phyloP scores from a whole-genome alignment of 2,797 vertebrate species.

The Cyprinella venusta region DNA sequence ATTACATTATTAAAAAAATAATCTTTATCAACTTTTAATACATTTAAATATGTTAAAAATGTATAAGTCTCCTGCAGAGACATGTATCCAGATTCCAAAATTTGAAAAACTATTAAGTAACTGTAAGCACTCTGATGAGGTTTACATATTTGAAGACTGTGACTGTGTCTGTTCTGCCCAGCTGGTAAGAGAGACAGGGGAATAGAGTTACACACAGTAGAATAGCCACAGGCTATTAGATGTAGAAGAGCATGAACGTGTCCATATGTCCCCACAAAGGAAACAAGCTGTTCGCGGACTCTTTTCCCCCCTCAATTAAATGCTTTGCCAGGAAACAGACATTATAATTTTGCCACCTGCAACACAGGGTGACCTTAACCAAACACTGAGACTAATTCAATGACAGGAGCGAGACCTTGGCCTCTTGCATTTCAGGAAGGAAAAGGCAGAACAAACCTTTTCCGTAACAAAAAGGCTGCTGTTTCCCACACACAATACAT shows the following conservation, averaged over 20 bases:
- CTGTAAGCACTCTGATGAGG: not conserved
- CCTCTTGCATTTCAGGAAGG: constrained; percentile 56
- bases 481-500: constrained; percentile 44
- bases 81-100: not conserved
- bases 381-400: constrained; percentile 51
- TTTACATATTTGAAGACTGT: constrained; percentile 29
- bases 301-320: constrained; percentile 49
- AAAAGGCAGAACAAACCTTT: constrained; percentile 51
- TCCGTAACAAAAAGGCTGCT: constrained; percentile 28
- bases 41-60: not conserved
- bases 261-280: constrained; percentile 58
- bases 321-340: constrained; percentile 34
- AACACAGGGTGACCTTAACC: constrained; percentile 53
- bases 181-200: constrained; percentile 64
- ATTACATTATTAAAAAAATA: not conserved
- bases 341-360: constrained; percentile 44
- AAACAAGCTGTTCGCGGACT: constrained; percentile 52
- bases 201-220: constrained; percentile 64
- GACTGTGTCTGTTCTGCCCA: constrained; percentile 53
- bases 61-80: not conserved
- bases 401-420: constrained; percentile 44
- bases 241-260: constrained; percentile 48
- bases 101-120: not conserved
- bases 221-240: constrained; percentile 51
- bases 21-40: not conserved